Evolutionary conservation across 1,140 invertebrate genomes (phyloP).

Genomic region (Euglossa dilemma): DNA sequence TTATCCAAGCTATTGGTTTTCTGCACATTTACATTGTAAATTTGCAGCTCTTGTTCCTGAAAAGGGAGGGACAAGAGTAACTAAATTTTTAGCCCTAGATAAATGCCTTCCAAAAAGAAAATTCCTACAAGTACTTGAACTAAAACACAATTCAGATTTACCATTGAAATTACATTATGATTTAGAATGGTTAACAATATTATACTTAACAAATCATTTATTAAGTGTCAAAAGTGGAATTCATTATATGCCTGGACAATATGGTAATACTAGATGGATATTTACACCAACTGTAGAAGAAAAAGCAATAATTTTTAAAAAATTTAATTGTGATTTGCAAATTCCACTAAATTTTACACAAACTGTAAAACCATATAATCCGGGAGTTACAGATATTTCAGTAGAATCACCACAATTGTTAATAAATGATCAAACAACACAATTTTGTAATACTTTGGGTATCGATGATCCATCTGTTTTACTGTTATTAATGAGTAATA

Average conservation of each 20-base stretch:
- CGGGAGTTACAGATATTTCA: conserved; percentile 76
- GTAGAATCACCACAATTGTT: conserved; percentile 77
- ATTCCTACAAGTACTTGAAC: conserved; percentile 91
- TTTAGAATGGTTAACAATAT: conserved; percentile 95
- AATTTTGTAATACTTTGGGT: conserved; percentile 90
- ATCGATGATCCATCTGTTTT: conserved; percentile 89
- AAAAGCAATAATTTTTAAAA: conserved; percentile 84
- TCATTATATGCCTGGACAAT: conserved; percentile 91
- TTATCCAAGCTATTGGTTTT: conserved; percentile 96
- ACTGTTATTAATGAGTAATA: conserved; percentile 65
- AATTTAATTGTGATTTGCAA: conserved; percentile 87
- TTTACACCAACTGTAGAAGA: conserved; percentile 91
- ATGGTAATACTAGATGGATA: conserved; percentile 86
- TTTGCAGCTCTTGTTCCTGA: conserved; percentile 92
- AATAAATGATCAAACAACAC: conserved; percentile 91
- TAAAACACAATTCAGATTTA: conserved; percentile 83
- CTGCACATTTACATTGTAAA: conserved; percentile 98
- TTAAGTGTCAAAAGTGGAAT: conserved; percentile 87
- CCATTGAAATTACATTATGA: conserved; percentile 90
- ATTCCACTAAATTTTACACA: conserved; percentile 90
- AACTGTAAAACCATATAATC: conserved; percentile 87
- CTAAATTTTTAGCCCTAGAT: conserved; percentile 97
- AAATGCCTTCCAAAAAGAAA: conserved; percentile 95
- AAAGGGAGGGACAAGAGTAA: conserved; percentile 80
- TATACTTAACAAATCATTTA: conserved; percentile 94